Conservation (phyloP, 2,888 invertebrate species). For the Frankliniella intonsa region DNA sequence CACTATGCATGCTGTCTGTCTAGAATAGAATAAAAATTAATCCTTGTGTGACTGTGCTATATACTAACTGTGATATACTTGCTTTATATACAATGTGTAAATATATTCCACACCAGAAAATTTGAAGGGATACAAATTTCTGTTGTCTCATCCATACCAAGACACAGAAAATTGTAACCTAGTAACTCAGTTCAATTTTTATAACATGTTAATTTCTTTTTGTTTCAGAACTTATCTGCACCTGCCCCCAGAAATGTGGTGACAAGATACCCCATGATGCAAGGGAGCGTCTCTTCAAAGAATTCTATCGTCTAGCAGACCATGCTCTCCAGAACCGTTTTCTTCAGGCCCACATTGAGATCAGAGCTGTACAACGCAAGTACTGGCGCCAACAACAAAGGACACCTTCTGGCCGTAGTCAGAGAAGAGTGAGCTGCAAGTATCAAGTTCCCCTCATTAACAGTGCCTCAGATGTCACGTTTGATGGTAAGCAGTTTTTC, state of each 20-base stretch:
- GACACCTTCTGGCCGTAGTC: conserved; percentile 39
- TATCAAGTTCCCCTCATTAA: conserved; percentile 47
- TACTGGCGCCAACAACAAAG: conserved; percentile 39
- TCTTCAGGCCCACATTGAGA: conserved; percentile 51
- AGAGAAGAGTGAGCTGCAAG: conserved; percentile 51
- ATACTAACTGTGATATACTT: too few relatives aligned
- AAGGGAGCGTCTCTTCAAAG: conserved; percentile 48
- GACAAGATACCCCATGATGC: conserved; percentile 49
- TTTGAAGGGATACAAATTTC: too few relatives aligned
- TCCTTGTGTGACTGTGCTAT: not conserved
- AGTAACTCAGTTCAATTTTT: too few relatives aligned
- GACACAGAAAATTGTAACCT: too few relatives aligned
- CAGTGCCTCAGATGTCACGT: conserved; percentile 19
- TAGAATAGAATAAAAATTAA: conserved; percentile 1
- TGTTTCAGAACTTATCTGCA: conserved; percentile 50
- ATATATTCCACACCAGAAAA: too few relatives aligned
- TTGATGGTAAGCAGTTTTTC: not conserved
- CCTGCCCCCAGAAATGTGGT: conserved; percentile 54
- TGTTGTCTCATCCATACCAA: too few relatives aligned
- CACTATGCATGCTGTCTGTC: not conserved
- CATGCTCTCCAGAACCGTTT: conserved; percentile 51
- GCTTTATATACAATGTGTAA: too few relatives aligned
- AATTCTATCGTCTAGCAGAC: conserved; percentile 51
- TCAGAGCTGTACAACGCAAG: conserved; percentile 46
- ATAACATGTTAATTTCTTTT: conserved; percentile 27